phyloP scores from a whole-genome alignment of 2,888 invertebrate genomes.

The Sarcophaga variegata region DNA sequence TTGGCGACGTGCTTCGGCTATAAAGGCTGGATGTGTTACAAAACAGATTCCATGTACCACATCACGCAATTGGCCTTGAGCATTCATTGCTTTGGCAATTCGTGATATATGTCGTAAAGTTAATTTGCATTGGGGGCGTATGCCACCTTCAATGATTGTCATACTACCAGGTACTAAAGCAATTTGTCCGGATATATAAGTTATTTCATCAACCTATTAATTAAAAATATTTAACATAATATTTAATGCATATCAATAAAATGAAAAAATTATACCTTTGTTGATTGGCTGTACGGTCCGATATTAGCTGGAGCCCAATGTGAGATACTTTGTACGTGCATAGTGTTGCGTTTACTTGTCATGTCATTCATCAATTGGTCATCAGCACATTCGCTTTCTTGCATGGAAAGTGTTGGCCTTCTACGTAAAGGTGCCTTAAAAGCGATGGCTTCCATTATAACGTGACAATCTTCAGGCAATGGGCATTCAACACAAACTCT shows the following conservation, averaged over 20 bases:
- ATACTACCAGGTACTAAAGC: slow-evolving; percentile 92
- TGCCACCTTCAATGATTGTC: slow-evolving; percentile 89
- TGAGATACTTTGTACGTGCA: slow-evolving; percentile 97
- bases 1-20: slow-evolving; percentile 89
- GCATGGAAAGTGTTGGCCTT: slow-evolving; percentile 70
- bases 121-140: slow-evolving; percentile 91
- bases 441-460: slow-evolving; percentile 90
- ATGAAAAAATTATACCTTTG: slow-evolving; percentile 84
- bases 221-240: slow-evolving; percentile 16
- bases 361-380: slow-evolving; percentile 48
- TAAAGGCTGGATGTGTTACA: slow-evolving; percentile 87
- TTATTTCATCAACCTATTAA: slow-evolving; percentile 89
- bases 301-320: slow-evolving; percentile 99
- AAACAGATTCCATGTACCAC: slow-evolving; percentile 95
- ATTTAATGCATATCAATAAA: slow-evolving; percentile 1
- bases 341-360: slow-evolving; percentile 85
- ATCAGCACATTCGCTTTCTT: slow-evolving; percentile 65
- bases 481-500: slow-evolving; percentile 93
- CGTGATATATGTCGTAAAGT: slow-evolving; percentile 92
- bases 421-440: slow-evolving; percentile 81
- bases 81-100: slow-evolving; percentile 90
- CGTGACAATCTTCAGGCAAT: slow-evolving; percentile 86
- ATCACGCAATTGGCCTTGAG: slow-evolving; percentile 89
- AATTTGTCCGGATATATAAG: slow-evolving; percentile 95
- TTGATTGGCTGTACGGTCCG: slow-evolving; percentile 97